Evolutionary conservation across 92 coral and sea anemone species (phyloP).

Genomic region (Porites cylindrica): DNA sequence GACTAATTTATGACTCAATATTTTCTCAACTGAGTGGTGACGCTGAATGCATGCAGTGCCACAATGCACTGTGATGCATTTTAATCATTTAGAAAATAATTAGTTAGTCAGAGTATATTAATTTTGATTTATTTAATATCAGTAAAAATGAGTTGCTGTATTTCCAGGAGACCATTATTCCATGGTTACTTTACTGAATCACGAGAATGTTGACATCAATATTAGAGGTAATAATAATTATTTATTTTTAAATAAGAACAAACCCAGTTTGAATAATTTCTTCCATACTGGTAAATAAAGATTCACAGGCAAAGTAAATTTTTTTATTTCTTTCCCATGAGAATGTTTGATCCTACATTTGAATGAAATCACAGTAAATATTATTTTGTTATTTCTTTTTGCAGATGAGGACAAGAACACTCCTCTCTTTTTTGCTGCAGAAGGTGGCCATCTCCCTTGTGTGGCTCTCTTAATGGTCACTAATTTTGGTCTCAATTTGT

Average conservation of each 20-base stretch:
- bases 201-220: conserved; percentile 83
- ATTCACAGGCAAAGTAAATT: too few species aligned
- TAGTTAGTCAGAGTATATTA: not conserved
- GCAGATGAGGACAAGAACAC: conserved; percentile 89
- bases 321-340: too few species aligned
- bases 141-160: not conserved
- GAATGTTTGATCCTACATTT: not conserved
- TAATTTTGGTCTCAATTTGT: too few species aligned
- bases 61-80: too few species aligned
- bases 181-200: conserved; percentile 86
- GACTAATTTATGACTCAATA: too few species aligned
- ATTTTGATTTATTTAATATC: not conserved
- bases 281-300: too few species aligned
- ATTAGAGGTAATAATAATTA: conserved; percentile 73
- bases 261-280: too few species aligned
- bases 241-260: too few species aligned
- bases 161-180: conserved; percentile 93
- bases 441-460: conserved; percentile 97
- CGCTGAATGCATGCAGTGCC: too few species aligned
- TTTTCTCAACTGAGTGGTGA: too few species aligned
- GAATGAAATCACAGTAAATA: not conserved
- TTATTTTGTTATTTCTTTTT: not conserved
- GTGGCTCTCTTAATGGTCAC: conserved; percentile 96
- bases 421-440: conserved; percentile 91
- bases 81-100: not conserved